Evolutionary conservation across 2,797 vertebrate genomes (phyloP), one percentile per base, ranked within the genome.

Genomic region (Sciurus carolinensis): DNA sequence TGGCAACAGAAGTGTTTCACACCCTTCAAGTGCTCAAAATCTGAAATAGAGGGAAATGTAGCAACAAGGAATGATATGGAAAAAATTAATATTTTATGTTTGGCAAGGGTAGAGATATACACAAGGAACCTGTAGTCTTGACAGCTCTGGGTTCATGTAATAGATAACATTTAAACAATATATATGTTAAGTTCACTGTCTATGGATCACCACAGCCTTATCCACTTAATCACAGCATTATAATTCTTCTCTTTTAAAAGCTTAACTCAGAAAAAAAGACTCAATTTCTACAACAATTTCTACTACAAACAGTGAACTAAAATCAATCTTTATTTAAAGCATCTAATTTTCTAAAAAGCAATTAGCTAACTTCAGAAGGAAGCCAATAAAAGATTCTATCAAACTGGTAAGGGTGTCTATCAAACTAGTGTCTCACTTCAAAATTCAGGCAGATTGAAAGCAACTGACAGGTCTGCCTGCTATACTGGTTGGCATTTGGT

Each of bases 291-390:
- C 93, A 94, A 66, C 44, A 47, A 47, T 47, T 47, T 47, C 44
- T 47, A 47, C 44, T 47, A 7, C 73, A 96, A 91, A 95, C 42
- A 94, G 57, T 90, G 71, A 95, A 91, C 91, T 86, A 67, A 95
- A 96, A 92, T 79, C 83, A 87, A 67, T 91, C 95, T 95, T 96
- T 76, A 87, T 80, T 94, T 81, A 91, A 93, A 95, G n/a, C 47
- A 76, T 80, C 36, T 95, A 50, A 59, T 64, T 81, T 94, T n/a
- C 59, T n/a, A 30, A 54, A 20, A 88, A 86, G 57, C 67, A 96
- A 93, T 89, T 94, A 81, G 64, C 83, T 87, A 84, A 75, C 90
- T 95, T 97, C 90, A 77, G 94, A 96, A 75, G 42, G 67, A 33
- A 86, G 54, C 33, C 59, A 73, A 52, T 20, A 24, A 30, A 88